Conservation (phyloP, 2,113 vertebrate genomes). For the Acrocephalus arundinaceus region DNA sequence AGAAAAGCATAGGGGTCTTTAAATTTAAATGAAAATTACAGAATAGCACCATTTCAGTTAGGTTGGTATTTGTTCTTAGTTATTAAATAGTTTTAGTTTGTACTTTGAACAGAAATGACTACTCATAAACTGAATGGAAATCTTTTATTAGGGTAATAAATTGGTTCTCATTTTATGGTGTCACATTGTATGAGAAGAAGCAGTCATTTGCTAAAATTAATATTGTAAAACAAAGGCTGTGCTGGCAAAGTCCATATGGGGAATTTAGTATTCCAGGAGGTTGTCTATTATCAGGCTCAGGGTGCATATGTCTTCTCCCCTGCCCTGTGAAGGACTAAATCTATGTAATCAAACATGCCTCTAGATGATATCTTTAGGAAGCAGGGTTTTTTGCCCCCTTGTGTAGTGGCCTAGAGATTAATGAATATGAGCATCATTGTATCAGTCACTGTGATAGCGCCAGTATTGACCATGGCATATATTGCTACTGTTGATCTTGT, state of each 20-base stretch:
- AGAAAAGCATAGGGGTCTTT: not conserved
- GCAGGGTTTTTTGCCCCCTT: rapidly evolving
- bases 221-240: not conserved
- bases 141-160: not conserved
- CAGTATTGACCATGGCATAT: not conserved
- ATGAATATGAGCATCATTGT: not conserved
- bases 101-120: not conserved
- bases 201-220: not conserved
- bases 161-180: not conserved
- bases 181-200: not conserved
- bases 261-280: not conserved
- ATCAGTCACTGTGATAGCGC: not conserved
- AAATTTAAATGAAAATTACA: not conserved
- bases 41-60: not conserved
- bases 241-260: not conserved
- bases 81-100: not conserved
- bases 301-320: rapidly evolving
- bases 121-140: not conserved
- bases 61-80: not conserved
- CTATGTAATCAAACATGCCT: not conserved
- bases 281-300: not conserved
- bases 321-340: not conserved
- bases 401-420: not conserved
- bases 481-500: not conserved
- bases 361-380: not conserved